These are phyloP conservation scores for Ichneumon xanthorius DNA, from an alignment of 2,888 invertebrate genomes.

Conservation along the genomic window DNA sequence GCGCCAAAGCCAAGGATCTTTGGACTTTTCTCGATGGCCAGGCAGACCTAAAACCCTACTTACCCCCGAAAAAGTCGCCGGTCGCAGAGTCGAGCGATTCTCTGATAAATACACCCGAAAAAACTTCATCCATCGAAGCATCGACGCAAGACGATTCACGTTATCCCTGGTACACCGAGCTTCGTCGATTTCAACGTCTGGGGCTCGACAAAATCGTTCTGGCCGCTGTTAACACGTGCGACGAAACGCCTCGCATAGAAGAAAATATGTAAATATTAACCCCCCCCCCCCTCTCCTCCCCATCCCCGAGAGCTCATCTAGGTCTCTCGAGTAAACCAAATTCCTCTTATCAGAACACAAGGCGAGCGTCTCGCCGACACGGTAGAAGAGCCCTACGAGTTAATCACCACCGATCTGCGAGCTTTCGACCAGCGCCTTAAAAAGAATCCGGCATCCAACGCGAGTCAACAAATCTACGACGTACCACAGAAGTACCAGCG, in stretches of 20 bases:
- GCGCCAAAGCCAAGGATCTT: conserved; percentile 64
- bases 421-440: conserved; percentile 71
- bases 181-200: conserved; percentile 70
- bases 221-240: conserved; percentile 46
- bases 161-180: conserved; percentile 70
- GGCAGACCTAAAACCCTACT: conserved; percentile 48
- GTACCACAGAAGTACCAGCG: conserved; percentile 38
- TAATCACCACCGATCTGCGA: conserved; percentile 73
- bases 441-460: conserved; percentile 20
- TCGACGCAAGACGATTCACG: background rate
- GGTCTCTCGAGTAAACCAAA: background rate
- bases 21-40: conserved; percentile 65
- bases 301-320: background rate
- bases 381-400: conserved; percentile 69
- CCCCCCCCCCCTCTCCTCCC: too few relatives aligned
- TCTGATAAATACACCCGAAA: background rate
- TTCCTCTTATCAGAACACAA: conserved; percentile 49
- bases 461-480: conserved; percentile 33
- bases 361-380: conserved; percentile 66
- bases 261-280: background rate
- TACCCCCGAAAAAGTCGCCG: conserved; percentile 26
- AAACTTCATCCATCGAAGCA: background rate
- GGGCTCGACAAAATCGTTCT: conserved; percentile 74
- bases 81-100: background rate
- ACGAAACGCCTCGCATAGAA: background rate